Conservation (phyloP, 2,797 vertebrate genomes). For the Tolypeutes matacus region DNA sequence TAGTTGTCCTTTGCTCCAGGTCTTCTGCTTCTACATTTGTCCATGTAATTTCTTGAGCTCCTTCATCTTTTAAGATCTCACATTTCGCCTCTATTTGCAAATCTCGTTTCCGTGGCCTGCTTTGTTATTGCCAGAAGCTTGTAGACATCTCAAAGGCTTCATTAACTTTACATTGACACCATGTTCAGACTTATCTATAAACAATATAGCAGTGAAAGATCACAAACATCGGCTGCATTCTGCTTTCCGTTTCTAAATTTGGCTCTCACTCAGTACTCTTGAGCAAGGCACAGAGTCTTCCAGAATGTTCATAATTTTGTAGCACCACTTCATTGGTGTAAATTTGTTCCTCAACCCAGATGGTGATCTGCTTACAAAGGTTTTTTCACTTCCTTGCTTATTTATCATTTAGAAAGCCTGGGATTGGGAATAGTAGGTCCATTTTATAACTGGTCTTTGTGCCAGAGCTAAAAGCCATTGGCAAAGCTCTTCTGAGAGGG, state of each 20-base stretch:
- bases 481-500: slow-evolving; percentile 54
- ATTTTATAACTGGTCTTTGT: slow-evolving; percentile 78
- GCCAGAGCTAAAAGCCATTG: slow-evolving; percentile 77
- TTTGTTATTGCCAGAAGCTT: neutral
- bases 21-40: neutral
- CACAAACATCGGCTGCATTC: slow-evolving; percentile 54
- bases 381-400: slow-evolving; percentile 61
- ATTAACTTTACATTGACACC: neutral
- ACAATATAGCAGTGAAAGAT: slow-evolving; percentile 58
- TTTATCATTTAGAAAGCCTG: slow-evolving; percentile 74
- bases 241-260: slow-evolving; percentile 61
- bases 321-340: slow-evolving; percentile 64
- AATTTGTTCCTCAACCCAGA: slow-evolving; percentile 71
- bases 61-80: slow-evolving; percentile 4
- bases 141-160: slow-evolving; percentile 1
- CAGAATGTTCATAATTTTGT: slow-evolving; percentile 67
- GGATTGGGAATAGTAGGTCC: slow-evolving; percentile 69
- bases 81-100: slow-evolving; percentile 45
- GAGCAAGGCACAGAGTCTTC: slow-evolving; percentile 67
- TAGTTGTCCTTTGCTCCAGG: neutral
- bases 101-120: neutral
- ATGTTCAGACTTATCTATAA: slow-evolving; percentile 33
- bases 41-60: neutral
- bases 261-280: slow-evolving; percentile 66
- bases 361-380: slow-evolving; percentile 64